phyloP scores from a whole-genome alignment of 1,140 invertebrate species.

The Acromyrmex charruanus region DNA sequence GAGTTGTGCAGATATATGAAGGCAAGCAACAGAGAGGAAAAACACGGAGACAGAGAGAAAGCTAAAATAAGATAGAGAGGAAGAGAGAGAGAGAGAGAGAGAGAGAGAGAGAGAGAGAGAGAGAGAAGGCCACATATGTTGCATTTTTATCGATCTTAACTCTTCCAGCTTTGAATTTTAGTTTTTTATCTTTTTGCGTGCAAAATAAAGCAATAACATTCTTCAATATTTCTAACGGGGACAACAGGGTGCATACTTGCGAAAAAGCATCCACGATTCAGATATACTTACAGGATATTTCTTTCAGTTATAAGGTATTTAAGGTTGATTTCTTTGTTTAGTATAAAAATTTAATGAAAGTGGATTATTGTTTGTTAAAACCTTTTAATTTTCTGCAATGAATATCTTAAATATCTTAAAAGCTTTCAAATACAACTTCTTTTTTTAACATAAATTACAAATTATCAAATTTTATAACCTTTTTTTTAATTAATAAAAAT shows the following conservation, averaged over 20 bases:
- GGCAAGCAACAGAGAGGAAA: not conserved
- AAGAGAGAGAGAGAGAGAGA: not conserved
- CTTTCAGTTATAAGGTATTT: conserved; percentile 7
- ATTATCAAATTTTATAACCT: not conserved
- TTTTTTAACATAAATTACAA: not conserved
- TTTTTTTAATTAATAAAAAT: not conserved
- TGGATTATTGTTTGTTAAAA: conserved; percentile 6
- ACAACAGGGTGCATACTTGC: not conserved
- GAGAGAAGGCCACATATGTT: not conserved
- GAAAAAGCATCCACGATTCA: not conserved
- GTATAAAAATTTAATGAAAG: conserved; percentile 20
- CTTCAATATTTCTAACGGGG: conserved; percentile 22
- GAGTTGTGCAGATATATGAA: conserved; percentile 29
- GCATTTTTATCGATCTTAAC: conserved; percentile 15
- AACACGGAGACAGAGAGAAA: not conserved
- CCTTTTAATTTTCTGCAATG: conserved; percentile 22
- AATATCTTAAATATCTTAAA: conserved; percentile 4
- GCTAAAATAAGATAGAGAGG: not conserved
- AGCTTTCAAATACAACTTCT: not conserved
- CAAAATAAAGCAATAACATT: conserved; percentile 29
- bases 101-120: not conserved
- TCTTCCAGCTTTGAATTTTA: conserved; percentile 18
- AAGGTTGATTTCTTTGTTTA: not conserved
- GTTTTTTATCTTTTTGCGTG: not conserved
- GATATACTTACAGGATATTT: conserved; percentile 5